Base-by-base conservation (phyloP, 2,888 invertebrate species). In the Pristionchus exspectatus region DNA sequence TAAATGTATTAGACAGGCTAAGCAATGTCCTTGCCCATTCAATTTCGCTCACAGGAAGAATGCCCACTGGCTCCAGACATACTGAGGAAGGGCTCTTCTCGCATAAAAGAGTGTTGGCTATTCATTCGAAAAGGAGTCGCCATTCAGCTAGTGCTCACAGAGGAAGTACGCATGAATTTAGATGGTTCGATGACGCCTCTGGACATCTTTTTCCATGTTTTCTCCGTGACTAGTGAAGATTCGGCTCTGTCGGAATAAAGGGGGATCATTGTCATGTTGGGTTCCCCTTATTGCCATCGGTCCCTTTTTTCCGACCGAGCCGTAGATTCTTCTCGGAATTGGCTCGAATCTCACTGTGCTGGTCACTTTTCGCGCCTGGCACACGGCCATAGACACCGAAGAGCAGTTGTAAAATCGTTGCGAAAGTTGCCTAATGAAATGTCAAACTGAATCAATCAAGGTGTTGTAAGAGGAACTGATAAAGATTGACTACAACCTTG, bases 91-190 rank as follows among this genome's bases (percentile, higher is more conserved):
- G 2, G 74, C 38, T 38, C 24, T 63, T 59, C 59, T 59, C 16
- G 74, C 18, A 74, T 74, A 74, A 74, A 74, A 24, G 44, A 74
- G 21, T 7, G 74, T 74, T 74, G 74, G 74, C n/a, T 27, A 27
- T 50, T 63, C 24, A 63, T n/a, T 63, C 2, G 18, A 59, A 59
- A 21, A 59, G 38, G 2, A 38, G 38, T 56, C 4, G 56, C 24
- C n/a, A 63, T 63, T 63, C 63, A n/a, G 63, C 63, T 24, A 63
- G 63, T 63, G 44, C 10, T n/a, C 24, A 63, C 63, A 63, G 4
- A 63, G 9, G 63, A n/a, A n/a, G n/a, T n/a, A 63, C 5, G 21
- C 0, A n/a, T 7, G 63, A 63, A 63, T 63, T 63, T 63, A n/a
- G 63, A 63, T 63, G 63, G 63, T 63, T 63, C 63, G 63, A 63